Evolutionary conservation across 2,113 vertebrate genomes (phyloP).

Genomic region (Megalops atlanticus): DNA sequence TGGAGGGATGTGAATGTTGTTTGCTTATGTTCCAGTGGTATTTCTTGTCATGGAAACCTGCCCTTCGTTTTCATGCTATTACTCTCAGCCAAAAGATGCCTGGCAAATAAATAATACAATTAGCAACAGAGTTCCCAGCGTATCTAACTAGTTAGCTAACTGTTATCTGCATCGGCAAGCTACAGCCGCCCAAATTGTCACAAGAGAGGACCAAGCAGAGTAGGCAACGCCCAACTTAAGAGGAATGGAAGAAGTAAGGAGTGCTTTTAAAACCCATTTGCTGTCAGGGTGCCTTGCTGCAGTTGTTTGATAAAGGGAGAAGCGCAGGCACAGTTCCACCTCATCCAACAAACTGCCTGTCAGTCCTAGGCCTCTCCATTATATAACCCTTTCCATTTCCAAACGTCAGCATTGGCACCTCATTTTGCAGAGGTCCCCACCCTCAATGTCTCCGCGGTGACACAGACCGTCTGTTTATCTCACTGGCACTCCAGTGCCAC

Average conservation of each 20-base stretch:
- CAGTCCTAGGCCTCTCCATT: background rate
- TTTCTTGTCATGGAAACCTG: too few species aligned
- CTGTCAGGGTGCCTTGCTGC: background rate
- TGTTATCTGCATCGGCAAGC: too few species aligned
- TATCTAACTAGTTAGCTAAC: too few species aligned
- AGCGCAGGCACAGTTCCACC: background rate
- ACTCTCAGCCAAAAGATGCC: too few species aligned
- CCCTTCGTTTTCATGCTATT: too few species aligned
- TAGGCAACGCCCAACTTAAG: background rate
- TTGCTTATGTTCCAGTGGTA: too few species aligned
- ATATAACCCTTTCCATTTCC: background rate
- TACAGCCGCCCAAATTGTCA: background rate
- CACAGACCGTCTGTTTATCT: constrained; percentile 28
- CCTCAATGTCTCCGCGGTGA: constrained; percentile 36
- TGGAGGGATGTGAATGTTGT: too few species aligned
- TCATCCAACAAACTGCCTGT: background rate
- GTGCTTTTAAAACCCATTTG: background rate
- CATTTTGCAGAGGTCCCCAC: constrained; percentile 49
- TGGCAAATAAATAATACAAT: too few species aligned
- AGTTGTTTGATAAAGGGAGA: background rate
- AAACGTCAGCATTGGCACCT: constrained; percentile 54
- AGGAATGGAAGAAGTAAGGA: background rate
- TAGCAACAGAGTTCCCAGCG: too few species aligned
- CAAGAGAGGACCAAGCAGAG: background rate
- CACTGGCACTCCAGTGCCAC: constrained; percentile 35